A percentile compares a stretch with the other conserved stretches of the same genome.
These are phyloP conservation scores for Ladona fulva DNA, from an alignment of 1,140 invertebrate genomes.

Conservation along the genomic window DNA sequence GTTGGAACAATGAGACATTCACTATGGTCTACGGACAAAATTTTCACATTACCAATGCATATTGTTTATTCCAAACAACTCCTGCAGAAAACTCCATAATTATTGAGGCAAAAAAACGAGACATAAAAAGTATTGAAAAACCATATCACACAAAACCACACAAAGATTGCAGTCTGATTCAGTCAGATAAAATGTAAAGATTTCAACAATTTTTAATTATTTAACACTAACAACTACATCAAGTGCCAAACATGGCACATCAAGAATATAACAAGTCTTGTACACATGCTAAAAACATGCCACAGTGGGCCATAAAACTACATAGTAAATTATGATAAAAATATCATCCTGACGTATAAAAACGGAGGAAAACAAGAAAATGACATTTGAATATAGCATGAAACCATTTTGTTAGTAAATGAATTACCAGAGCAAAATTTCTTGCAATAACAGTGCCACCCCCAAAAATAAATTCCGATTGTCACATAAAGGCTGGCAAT, in stretches of 20 bases:
- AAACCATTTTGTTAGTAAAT: not conserved
- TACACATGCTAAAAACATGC: constrained; percentile 15
- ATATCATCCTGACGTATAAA: constrained; percentile 10
- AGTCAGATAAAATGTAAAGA: constrained; percentile 15
- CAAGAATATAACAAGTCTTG: constrained; percentile 15
- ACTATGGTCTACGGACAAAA: not conserved
- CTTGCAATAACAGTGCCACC: not conserved
- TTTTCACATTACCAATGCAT: constrained; percentile 4
- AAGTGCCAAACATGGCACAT: constrained; percentile 17
- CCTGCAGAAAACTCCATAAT: not conserved
- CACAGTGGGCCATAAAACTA: not conserved
- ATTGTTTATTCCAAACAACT: not conserved
- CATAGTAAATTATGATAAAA: constrained; percentile 11
- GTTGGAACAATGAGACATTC: constrained; percentile 5
- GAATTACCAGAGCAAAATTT: constrained; percentile 7
- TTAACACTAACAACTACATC: constrained; percentile 17
- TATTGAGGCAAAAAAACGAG: not conserved
- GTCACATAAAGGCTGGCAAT: constrained; percentile 9
- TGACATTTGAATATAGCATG: not conserved
- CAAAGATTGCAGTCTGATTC: constrained; percentile 15
- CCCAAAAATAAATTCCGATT: constrained; percentile 8
- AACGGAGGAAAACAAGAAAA: constrained; percentile 5
- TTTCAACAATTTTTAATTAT: constrained; percentile 10
- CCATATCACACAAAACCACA: constrained; percentile 7
- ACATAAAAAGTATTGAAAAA: constrained; percentile 7